Base-by-base conservation (phyloP, 2,113 vertebrate species). In the Amphiprion ocellaris region DNA sequence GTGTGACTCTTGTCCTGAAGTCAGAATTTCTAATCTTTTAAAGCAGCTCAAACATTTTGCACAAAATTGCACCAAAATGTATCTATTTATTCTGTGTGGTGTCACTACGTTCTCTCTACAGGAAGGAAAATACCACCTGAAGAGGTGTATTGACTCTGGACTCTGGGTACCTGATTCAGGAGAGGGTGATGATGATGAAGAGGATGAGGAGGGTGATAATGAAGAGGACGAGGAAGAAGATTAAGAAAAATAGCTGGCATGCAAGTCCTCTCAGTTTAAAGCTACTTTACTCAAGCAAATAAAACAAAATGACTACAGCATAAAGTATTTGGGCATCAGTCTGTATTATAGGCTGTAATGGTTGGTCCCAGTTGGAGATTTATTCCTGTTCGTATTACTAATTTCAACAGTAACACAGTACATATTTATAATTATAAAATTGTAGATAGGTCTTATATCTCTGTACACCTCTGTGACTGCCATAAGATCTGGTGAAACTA, bases 101-200 rank as follows among this genome's bases (percentile, higher is more conserved):
- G 19, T 72, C 44, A 16, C 21, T 60, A 5, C 44, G 50, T 66
- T 79, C 24, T 81, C 14, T 82, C 12, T 23, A 1, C 74, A 97
- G 96, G 95, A 97, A 10, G 96, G 95, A 1, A 96, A 94, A 77
- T 87, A 91, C 69, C 95, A 96, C 87, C 94, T 97, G 92, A 93
- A 90, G 71, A 95, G 94, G 19, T 97, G 96, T 69, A 94, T 96
- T 8, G 95, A 96, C 81, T 97, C 96, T 0, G 96, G 96, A 55
- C 91, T 97, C 21, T 97, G 96, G 96, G 96, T 97, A 11, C 96
- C 96, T 64, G 95, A 96, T 47, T 88, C 92, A 67, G 93, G 91
- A 74, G 71, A 70, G 2, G 86, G 62, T 2, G 73, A 87, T 4
- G 78, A 69, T 0, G 78, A 79, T 0, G 71, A 77, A 0, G 77